A percentile compares a stretch with the other conserved stretches of the same genome.
Conservation (phyloP, 1,140 invertebrate genomes). For the Pseudomyrmex sp. region DNA sequence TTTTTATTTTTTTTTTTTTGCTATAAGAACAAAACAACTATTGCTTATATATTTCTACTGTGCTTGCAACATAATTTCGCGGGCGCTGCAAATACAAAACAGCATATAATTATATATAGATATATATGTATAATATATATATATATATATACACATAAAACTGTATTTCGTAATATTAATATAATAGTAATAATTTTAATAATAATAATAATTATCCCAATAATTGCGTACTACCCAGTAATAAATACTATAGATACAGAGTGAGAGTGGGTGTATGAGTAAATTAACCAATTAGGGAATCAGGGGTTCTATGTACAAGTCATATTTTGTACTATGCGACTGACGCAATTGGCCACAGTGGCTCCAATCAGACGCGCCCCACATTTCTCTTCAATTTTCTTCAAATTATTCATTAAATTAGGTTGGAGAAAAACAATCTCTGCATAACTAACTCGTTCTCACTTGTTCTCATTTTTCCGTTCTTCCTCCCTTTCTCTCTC, state of each 20-base stretch:
- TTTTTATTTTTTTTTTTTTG: background rate
- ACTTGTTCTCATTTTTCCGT: constrained; percentile 48
- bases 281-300: constrained; percentile 82
- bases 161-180: constrained; percentile 85
- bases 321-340: constrained; percentile 85
- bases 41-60: constrained; percentile 53
- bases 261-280: constrained; percentile 83
- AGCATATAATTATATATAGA: constrained; percentile 82
- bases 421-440: constrained; percentile 49
- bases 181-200: constrained; percentile 82
- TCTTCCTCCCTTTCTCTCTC: constrained; percentile 49
- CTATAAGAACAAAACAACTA: background rate
- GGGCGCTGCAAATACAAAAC: constrained; percentile 65
- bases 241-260: constrained; percentile 86
- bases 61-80: constrained; percentile 67
- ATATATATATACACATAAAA: constrained; percentile 85
- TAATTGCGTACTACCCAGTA: constrained; percentile 86
- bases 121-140: constrained; percentile 77
- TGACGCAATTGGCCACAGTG: constrained; percentile 81
- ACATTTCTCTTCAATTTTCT: constrained; percentile 70
- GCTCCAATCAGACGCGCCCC: constrained; percentile 80
- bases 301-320: constrained; percentile 84
- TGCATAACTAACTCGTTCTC: constrained; percentile 44
- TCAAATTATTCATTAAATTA: constrained; percentile 46
- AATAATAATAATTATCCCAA: constrained; percentile 85